Conservation (phyloP, 2,797 vertebrate genomes). For the Manis javanica region DNA sequence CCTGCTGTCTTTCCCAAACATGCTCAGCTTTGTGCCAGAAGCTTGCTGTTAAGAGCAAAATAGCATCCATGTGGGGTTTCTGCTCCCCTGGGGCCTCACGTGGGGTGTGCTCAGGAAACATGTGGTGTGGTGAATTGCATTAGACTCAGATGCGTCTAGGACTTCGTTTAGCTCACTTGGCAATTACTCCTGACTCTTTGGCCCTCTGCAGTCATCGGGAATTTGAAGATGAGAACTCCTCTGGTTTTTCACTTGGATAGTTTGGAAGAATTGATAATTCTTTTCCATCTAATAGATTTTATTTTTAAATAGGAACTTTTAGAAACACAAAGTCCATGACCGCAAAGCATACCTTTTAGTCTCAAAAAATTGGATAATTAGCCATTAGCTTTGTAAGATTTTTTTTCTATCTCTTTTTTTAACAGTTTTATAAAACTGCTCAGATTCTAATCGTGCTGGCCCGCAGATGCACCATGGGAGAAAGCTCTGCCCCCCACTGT, state of each 20-base stretch:
- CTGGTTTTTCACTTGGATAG: neutral
- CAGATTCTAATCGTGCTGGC: neutral
- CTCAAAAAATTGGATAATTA: conserved; percentile 69
- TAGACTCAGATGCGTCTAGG: neutral
- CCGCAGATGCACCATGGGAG: neutral
- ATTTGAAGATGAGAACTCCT: neutral
- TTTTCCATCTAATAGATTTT: conserved; percentile 65
- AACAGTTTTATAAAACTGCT: conserved; percentile 29
- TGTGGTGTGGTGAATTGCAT: fast-evolving
- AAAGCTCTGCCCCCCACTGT: fast-evolving
- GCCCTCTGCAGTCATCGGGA: neutral
- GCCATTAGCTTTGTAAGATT: conserved; percentile 70
- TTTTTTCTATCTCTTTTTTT: neutral
- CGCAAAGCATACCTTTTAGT: neutral
- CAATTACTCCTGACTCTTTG: neutral
- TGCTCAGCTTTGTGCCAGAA: neutral
- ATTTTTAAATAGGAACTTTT: conserved; percentile 73
- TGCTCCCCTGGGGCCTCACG: neutral
- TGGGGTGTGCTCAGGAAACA: neutral
- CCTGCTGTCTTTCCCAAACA: neutral
- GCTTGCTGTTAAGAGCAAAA: neutral
- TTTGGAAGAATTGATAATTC: conserved; percentile 36
- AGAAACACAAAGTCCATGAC: conserved; percentile 47
- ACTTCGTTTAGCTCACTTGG: neutral
- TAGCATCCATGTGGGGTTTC: neutral